Base-by-base conservation (phyloP, 2,888 invertebrate genomes). In the Sphaeridia pumilis region DNA sequence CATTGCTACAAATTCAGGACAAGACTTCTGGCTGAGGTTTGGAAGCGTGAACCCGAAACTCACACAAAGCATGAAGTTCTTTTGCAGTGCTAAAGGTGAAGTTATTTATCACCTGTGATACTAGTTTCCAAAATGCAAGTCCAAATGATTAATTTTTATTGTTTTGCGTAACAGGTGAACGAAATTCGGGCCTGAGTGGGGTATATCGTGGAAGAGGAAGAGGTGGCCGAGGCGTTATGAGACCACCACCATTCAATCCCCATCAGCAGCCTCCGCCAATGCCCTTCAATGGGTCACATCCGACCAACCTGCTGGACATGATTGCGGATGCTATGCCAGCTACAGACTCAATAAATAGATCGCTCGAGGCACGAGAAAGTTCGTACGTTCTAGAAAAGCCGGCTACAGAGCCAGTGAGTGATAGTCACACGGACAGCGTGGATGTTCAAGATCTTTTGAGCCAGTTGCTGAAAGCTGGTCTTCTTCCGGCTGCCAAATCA, bases 401-500 rank as follows among this genome's bases (percentile, higher is more conserved):
- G 5, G 12, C 45, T 5, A 10, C 41, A 36, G 46, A 31, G 25
- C 24, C 14, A 20, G 45, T 12, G n/a, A 31, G 46, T 38, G 27
- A 49, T 7, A 31, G 43, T 26, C 38, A 42, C 34, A 38, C 53
- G 35, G 27, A 46, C 38, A 27, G 27, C 12, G 36, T 35, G 3
- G 86, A 89, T 66, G 83, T 94, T 24, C 83, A 79, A 57, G 87
- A 87, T 61, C 72, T 94, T 26, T 86, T 90, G 68, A 82, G 85
- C 57, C 87, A 87, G 70, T 72, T 94, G 5, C 81, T 92, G 1
- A 84, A 84, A 0, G 83, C 85, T 2, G 93, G 87, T n/a, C 81
- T 87, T 46, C 78, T 87, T 31, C 78, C 61, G 25, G 52, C 48
- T 5, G 10, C 43, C 12, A 46, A 50, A 14, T 25, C 35, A 12